Percentiles rank a stretch among this genome's conserved stretches.
Evolutionary conservation across 1,140 invertebrate genomes (phyloP).

Genomic region (Drosophila punjabiensis): DNA sequence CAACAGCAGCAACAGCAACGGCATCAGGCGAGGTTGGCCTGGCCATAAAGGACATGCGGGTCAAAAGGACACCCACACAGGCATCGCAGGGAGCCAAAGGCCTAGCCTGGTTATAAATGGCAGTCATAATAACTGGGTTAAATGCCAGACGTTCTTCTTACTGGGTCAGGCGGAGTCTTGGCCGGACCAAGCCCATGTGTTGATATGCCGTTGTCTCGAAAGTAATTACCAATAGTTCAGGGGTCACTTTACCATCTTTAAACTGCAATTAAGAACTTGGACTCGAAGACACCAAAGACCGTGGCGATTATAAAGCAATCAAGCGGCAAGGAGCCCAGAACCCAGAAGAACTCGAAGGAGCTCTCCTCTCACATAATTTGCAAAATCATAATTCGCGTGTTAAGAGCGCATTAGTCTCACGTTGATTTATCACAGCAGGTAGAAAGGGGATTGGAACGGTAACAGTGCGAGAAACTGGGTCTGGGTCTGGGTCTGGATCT

Average conservation of each 20-base stretch:
- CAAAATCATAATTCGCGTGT: conserved; percentile 85
- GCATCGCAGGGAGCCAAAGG: conserved; percentile 44
- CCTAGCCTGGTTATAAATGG: conserved; percentile 68
- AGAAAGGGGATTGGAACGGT: conserved; percentile 19
- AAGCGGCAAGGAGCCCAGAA: conserved; percentile 33
- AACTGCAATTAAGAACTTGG: conserved; percentile 72
- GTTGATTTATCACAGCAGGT: conserved; percentile 84
- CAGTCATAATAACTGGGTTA: conserved; percentile 83
- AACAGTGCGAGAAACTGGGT: conserved; percentile 68
- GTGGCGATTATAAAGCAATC: conserved; percentile 82
- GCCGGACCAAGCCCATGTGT: conserved; percentile 51
- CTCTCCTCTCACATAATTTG: conserved; percentile 72
- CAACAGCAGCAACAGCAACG: conserved; percentile 55
- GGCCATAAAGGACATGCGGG: conserved; percentile 78
- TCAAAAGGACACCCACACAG: conserved; percentile 78
- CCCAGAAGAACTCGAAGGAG: not conserved
- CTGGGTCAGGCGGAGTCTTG: conserved; percentile 49
- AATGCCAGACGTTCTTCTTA: conserved; percentile 60
- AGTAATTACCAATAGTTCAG: conserved; percentile 80
- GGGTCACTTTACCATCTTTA: conserved; percentile 66
- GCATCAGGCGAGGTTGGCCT: conserved; percentile 45
- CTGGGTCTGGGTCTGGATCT: conserved; percentile 54
- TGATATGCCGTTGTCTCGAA: conserved; percentile 71
- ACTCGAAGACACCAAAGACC: conserved; percentile 21
- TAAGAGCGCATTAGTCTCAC: conserved; percentile 84